Evolutionary conservation across 2,888 invertebrate species (phyloP), one percentile per base, ranked within the genome.

Genomic region (Gandaritis pyraliata): DNA sequence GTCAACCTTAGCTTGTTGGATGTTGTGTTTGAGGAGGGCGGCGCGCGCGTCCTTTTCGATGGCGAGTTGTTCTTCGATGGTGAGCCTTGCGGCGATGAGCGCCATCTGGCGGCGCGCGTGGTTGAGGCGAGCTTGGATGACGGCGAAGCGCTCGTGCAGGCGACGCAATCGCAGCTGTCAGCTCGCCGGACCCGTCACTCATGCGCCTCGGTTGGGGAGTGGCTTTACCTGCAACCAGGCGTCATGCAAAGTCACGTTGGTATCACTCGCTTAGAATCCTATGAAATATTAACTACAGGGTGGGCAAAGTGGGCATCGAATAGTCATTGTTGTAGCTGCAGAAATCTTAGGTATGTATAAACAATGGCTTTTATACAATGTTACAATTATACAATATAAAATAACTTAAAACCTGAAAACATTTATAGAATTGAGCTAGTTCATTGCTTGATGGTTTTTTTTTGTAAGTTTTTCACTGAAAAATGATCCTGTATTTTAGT

Each of bases 151-250:
- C 10, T 43, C 11, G 16, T 43, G n/a, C 33, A 18, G 29, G 4
- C 48, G 52, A 16, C 45, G 60, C 54, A 16, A n/a, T 4, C 41
- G 56, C 46, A 13, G 33, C 39, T 12, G 52, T 18, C 41, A 52
- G 18, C 58, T 47, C 58, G 49, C 61, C 55, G 54, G 41, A 36
- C 8, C 29, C 36, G n/a, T 18, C 58, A 51, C 69, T 94, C 93
- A 97, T 66, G 95, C 94, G 47, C 97, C 97, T 75, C 97, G 93
- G 90, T 99, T 99, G 65, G 96, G 96, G 72, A 98, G 93, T 87
- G 97, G 96, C 92, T 99, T 99, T 38, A 99, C 99, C 70, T 70
- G 55, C 1, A 46, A 23, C 3, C 3, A 23, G 23, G 3, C 23
- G 23, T n/a, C n/a, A n/a, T n/a, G n/a, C n/a, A n/a, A n/a, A n/a